Evolutionary conservation across 2,113 vertebrate species (phyloP).

Genomic region (Colossoma macropomum): DNA sequence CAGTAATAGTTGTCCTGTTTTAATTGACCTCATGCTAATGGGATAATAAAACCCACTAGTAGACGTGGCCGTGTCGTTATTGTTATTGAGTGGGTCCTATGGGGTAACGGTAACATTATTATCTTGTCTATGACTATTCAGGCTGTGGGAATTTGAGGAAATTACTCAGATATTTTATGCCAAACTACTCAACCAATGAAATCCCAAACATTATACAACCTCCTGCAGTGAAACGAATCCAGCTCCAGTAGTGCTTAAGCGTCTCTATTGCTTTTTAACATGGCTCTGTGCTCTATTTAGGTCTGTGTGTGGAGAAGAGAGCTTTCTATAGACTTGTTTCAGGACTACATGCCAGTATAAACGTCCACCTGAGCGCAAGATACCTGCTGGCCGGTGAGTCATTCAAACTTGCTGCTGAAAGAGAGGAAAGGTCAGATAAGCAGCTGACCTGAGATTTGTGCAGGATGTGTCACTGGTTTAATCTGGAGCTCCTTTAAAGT

Average conservation of each 20-base stretch:
- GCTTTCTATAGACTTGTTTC: slow-evolving; percentile 92
- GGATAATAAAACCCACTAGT: too few species aligned
- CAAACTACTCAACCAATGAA: too few species aligned
- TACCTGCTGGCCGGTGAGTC: slow-evolving; percentile 88
- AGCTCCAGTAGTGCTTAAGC: background rate
- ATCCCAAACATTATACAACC: too few species aligned
- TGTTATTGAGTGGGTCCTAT: too few species aligned
- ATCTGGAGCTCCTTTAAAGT: background rate
- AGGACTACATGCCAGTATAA: slow-evolving; percentile 92
- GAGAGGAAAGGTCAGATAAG: background rate
- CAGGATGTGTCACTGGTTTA: background rate
- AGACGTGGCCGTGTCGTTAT: too few species aligned
- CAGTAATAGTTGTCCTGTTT: too few species aligned
- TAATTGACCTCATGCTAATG: too few species aligned
- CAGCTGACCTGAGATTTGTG: background rate
- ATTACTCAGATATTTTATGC: too few species aligned
- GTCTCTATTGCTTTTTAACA: background rate
- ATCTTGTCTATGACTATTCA: too few species aligned
- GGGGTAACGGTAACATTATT: too few species aligned
- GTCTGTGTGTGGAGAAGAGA: slow-evolving; percentile 92
- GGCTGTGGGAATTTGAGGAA: too few species aligned
- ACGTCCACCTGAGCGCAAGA: slow-evolving; percentile 88
- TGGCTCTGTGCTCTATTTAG: slow-evolving; percentile 66
- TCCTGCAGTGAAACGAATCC: background rate
- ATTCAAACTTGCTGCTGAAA: background rate